Conservation (phyloP, 1,140 invertebrate genomes). For the Calliphora vicina region DNA sequence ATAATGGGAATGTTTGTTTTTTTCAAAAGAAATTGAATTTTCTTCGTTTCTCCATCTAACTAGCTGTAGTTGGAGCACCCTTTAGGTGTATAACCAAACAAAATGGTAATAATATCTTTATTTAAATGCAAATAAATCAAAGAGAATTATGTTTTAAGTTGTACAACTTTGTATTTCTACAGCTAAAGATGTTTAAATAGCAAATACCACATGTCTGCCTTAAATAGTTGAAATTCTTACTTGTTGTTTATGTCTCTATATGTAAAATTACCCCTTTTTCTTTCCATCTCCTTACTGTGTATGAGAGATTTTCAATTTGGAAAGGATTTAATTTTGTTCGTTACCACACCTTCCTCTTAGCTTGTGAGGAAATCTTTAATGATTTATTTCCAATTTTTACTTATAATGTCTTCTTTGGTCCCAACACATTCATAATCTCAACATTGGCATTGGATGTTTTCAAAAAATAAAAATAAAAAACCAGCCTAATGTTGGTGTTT, state of each 20-base stretch:
- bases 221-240: conserved; percentile 17
- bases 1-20: too few relatives aligned
- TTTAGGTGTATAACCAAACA: not conserved
- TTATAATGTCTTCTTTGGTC: not conserved
- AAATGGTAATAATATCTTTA: conserved; percentile 1
- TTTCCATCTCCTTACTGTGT: not conserved
- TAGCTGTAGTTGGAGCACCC: not conserved
- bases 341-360: not conserved
- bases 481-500: not conserved
- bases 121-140: conserved; percentile 34
- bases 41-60: too few relatives aligned
- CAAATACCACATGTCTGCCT: not conserved
- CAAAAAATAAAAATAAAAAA: not conserved
- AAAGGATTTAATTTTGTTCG: conserved; percentile 22
- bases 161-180: not conserved
- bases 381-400: conserved; percentile 28
- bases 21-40: too few relatives aligned
- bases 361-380: conserved; percentile 26
- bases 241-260: not conserved
- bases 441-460: not conserved
- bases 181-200: not conserved
- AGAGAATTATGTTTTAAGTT: conserved; percentile 16
- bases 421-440: not conserved
- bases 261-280: not conserved
- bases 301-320: conserved; percentile 19